Evolutionary conservation across 2,797 vertebrate genomes (phyloP), one percentile per base, ranked within the genome.

Genomic region (Antennarius maculatus): DNA sequence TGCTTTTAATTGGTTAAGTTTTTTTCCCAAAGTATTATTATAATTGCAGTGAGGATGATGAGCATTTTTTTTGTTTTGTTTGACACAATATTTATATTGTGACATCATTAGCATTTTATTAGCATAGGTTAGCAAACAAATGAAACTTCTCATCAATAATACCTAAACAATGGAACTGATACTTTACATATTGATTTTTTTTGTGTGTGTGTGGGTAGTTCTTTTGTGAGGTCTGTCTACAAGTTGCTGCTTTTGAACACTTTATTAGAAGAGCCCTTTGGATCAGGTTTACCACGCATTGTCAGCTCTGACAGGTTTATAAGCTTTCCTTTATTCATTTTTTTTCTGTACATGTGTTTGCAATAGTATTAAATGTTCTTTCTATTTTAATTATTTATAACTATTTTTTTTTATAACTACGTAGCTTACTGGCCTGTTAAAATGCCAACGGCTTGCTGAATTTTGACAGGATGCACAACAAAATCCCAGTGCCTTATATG

Each of bases 391-490:
- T 23, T 23, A 23, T 23, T 23, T 23, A 23, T 23, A 23, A 1
- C 28, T 17, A n/a, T 12, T 29, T 29, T 17, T 6, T 39, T 43
- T 71, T 52, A 48, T 54, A 23, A 23, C 54, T 11, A 31, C 10
- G 1, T 39, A 42, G 66, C 66, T 58, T 75, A 68, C 71, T 69
- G 68, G 55, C 55, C 61, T 61, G 67, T 82, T 82, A 61, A 79
- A 81, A 74, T 66, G 69, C 76, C 80, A 60, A 8, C n/a, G 11
- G 52, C 54, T 66, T 41, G 59, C 59, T 47, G 41, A 61, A 74
- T 80, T 83, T 77, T n/a, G 61, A 74, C 75, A 76, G 81, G 54
- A 74, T 61, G 72, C 23, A 42, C 68, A 53, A 31, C 62, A 62
- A 62, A 80, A 54, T 78, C 77, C 64, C 73, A 69, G 69, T 81